Conservation (phyloP, 2,888 invertebrate genomes). For the Eumerus sabulonum region DNA sequence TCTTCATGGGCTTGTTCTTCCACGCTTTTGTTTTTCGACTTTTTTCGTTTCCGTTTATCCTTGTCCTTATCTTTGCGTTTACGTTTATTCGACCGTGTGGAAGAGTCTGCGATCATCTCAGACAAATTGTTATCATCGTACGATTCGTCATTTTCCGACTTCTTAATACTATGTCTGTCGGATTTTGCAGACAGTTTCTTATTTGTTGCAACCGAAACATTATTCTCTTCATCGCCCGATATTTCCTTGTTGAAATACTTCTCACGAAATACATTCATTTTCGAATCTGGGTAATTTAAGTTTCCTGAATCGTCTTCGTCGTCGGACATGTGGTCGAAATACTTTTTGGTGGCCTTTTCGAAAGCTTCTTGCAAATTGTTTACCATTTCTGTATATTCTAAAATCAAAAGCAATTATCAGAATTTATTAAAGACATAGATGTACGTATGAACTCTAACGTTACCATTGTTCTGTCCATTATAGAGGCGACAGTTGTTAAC, state of each 20-base stretch:
- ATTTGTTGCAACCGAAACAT: not conserved
- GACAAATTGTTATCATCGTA: conserved; percentile 49
- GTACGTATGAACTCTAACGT: too few species aligned
- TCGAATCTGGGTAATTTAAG: conserved; percentile 82
- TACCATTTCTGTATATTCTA: conserved; percentile 94
- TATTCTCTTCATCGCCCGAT: conserved; percentile 71
- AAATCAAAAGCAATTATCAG: conserved; percentile 69
- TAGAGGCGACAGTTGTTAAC: conserved; percentile 95
- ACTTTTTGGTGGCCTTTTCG: conserved; percentile 89
- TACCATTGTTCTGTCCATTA: conserved; percentile 96
- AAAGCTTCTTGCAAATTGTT: conserved; percentile 90
- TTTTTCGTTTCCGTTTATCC: conserved; percentile 77
- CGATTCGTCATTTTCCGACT: conserved; percentile 75
- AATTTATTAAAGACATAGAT: too few species aligned
- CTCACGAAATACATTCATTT: conserved; percentile 79
- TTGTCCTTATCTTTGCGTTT: conserved; percentile 78
- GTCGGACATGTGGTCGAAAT: conserved; percentile 89
- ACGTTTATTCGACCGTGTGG: conserved; percentile 73
- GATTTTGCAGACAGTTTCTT: conserved; percentile 14
- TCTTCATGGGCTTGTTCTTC: conserved; percentile 62
- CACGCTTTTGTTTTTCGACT: conserved; percentile 72
- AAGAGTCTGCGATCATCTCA: conserved; percentile 49
- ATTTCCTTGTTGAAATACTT: conserved; percentile 78
- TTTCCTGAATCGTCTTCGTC: conserved; percentile 90
- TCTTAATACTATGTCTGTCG: conserved; percentile 41